Percentiles rank a stretch among this genome's conserved stretches.
Evolutionary conservation across 2,113 vertebrate genomes (phyloP).

Genomic region (Brienomyrus longianalis): DNA sequence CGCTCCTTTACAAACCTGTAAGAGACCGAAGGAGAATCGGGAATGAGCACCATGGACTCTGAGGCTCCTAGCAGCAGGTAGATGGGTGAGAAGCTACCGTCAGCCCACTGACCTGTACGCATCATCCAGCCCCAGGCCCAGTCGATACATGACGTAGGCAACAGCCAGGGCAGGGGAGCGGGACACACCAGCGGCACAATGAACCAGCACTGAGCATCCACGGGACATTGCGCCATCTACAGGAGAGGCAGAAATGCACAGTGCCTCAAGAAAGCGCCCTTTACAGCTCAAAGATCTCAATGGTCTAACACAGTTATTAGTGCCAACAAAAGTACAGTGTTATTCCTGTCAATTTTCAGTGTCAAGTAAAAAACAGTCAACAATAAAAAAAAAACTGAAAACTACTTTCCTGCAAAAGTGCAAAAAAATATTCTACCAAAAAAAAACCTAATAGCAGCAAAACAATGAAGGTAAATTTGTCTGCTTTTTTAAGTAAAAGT

Average conservation of each 20-base stretch:
- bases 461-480: background rate
- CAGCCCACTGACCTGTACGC: constrained; percentile 60
- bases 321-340: background rate
- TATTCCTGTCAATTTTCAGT: background rate
- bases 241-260: constrained; percentile 11
- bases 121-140: constrained; percentile 62
- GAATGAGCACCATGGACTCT: background rate
- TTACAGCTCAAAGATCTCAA: background rate
- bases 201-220: constrained; percentile 62
- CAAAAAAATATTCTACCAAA: background rate
- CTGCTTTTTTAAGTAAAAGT: background rate
- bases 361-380: background rate
- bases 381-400: background rate
- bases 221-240: constrained; percentile 59
- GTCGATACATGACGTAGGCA: constrained; percentile 66
- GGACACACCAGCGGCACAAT: constrained; percentile 71
- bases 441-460: background rate
- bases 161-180: constrained; percentile 69
- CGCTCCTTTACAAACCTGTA: constrained; percentile 71
- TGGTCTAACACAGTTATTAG: background rate
- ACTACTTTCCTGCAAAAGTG: background rate
- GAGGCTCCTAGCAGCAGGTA: background rate
- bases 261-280: background rate
- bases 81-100: background rate
- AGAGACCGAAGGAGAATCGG: constrained; percentile 8